Evolutionary conservation across 2,113 vertebrate species (phyloP).

Genomic region (Vulpes ferrilata): DNA sequence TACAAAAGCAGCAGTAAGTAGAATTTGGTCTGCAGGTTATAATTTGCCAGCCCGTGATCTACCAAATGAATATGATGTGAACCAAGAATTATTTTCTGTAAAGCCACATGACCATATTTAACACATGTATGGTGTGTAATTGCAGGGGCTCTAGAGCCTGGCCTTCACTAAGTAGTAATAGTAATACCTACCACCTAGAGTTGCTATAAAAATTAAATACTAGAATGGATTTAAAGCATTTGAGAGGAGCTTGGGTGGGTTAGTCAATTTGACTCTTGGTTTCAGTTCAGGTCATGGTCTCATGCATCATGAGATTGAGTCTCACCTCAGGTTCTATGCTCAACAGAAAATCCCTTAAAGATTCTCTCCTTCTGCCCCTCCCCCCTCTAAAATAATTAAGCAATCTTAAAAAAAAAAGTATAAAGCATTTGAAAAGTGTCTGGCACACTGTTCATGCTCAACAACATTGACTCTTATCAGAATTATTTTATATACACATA

Average conservation of each 20-base stretch:
- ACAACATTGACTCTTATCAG: not conserved
- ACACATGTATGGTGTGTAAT: not conserved
- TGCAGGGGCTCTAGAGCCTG: not conserved
- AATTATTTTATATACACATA: not conserved
- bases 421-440: not conserved
- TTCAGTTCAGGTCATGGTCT: not conserved
- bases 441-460: not conserved
- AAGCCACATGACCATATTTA: not conserved
- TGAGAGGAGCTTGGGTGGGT: not conserved
- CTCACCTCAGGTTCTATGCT: not conserved
- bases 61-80: not conserved
- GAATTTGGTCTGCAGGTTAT: not conserved
- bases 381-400: not conserved
- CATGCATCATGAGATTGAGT: not conserved
- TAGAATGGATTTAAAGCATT: not conserved
- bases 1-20: not conserved
- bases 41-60: not conserved
- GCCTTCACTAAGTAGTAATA: not conserved
- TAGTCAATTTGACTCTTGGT: not conserved
- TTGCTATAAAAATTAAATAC: not conserved
- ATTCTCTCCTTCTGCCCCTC: not conserved
- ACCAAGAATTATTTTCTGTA: not conserved
- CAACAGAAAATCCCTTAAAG: not conserved
- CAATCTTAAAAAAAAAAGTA: not conserved
- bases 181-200: not conserved